Base-by-base conservation (phyloP, 2,888 invertebrate species). In the Chalcis sispes region DNA sequence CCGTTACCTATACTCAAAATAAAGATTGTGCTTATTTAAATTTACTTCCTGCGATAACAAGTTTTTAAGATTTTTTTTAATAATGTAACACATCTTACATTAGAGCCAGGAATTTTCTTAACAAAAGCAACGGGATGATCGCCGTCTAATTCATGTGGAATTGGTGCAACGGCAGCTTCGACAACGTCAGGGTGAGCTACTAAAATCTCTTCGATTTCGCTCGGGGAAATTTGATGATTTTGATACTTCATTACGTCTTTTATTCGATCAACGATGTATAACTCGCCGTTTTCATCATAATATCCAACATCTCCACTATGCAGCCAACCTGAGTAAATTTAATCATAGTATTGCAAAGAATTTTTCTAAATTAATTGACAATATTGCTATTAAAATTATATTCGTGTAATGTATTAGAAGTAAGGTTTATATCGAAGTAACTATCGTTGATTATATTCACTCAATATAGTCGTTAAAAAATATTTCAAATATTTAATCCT, bases 281-380 rank as follows among this genome's bases (percentile, higher is more conserved):
- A 10, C 46, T 86, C 81, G 0, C 84, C 85, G 0, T 83, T 80
- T 4, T 86, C 83, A 32, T 86, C 83, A 36, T 82, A 83, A 58
- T 85, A 85, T 10, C 80, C 83, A 1, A 87, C 71, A 76, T 89
- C 89, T 8, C 89, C 88, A 0, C 86, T 81, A n/a, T 84, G 86
- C 20, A 86, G n/a, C 86, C 86, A 89, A 3, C 85, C 86, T 86
- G 48, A 42, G 29, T n/a, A 18, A 32, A 8, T 27, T 32, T 32
- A 32, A 32, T 32, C 32, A 32, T 29, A 3, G n/a, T n/a, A n/a
- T n/a, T n/a, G n/a, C n/a, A n/a, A n/a, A n/a, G n/a, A n/a, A n/a
- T n/a, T n/a, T n/a, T n/a, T n/a, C n/a, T n/a, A n/a, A n/a, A n/a
- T n/a, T n/a, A n/a, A n/a, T n/a, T n/a, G n/a, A n/a, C n/a, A n/a